Conservation (phyloP, 2,797 vertebrate genomes). For the Mycteria americana region DNA sequence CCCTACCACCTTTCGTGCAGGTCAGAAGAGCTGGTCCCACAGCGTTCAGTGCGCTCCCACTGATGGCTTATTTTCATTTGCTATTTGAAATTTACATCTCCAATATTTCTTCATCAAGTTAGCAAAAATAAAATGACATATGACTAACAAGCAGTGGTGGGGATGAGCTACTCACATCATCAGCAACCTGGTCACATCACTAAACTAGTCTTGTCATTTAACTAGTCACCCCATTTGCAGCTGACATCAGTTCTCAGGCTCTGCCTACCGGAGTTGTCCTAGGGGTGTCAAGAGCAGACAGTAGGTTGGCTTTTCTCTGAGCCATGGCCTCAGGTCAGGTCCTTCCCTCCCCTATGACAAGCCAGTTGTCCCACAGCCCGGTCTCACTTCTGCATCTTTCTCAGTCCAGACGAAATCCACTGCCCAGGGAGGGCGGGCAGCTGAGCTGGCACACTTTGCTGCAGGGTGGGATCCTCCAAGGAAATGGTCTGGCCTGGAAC, state of each 20-base stretch:
- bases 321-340: not conserved
- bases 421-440: not conserved
- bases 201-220: not conserved
- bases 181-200: not conserved
- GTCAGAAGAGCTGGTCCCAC: not conserved
- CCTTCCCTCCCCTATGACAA: not conserved
- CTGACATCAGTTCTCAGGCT: not conserved
- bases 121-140: not conserved
- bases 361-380: not conserved
- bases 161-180: not conserved
- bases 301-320: not conserved
- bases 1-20: not conserved
- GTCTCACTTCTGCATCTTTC: not conserved
- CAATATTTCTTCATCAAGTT: not conserved
- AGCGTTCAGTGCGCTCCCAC: not conserved
- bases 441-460: not conserved
- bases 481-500: not conserved
- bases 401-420: not conserved
- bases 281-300: not conserved
- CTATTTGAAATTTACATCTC: not conserved
- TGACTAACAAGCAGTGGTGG: not conserved
- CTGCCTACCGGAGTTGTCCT: not conserved
- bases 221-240: not conserved
- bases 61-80: not conserved
- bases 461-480: fast-evolving